Conservation (phyloP, 2,113 vertebrate species). For the Jacana jacana region DNA sequence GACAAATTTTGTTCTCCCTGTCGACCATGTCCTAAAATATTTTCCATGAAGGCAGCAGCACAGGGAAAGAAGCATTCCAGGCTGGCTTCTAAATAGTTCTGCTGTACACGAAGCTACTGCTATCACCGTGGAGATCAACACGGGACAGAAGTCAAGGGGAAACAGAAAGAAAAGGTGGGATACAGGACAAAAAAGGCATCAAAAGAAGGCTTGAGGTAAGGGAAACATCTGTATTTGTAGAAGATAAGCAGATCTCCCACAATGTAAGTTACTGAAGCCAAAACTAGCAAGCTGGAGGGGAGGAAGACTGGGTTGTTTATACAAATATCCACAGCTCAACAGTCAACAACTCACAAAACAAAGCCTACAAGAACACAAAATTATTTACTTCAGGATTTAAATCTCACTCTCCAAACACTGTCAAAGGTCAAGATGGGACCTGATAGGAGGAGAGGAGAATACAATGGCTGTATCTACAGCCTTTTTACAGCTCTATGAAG, state of each 20-base stretch:
- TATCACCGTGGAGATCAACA: background rate
- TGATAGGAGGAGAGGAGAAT: fast-evolving
- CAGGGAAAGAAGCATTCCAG: background rate
- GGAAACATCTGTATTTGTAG: background rate
- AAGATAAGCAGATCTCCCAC: background rate
- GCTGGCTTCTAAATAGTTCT: background rate
- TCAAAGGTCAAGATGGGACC: background rate
- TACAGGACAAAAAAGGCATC: background rate
- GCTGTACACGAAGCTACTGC: background rate
- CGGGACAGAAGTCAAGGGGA: background rate
- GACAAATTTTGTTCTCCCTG: too few species aligned
- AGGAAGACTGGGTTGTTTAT: background rate
- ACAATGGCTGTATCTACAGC: background rate
- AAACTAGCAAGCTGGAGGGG: background rate
- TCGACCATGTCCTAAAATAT: background rate
- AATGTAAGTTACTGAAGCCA: background rate
- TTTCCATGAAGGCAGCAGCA: background rate
- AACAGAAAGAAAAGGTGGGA: background rate
- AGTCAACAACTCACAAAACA: background rate
- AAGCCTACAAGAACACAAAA: background rate
- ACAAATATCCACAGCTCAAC: background rate
- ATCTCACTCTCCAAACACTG: background rate
- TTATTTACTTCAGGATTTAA: background rate
- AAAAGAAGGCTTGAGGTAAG: background rate
- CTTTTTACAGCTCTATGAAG: background rate